Base-by-base conservation (phyloP, 2,113 vertebrate genomes). In the Perccottus glenii region DNA sequence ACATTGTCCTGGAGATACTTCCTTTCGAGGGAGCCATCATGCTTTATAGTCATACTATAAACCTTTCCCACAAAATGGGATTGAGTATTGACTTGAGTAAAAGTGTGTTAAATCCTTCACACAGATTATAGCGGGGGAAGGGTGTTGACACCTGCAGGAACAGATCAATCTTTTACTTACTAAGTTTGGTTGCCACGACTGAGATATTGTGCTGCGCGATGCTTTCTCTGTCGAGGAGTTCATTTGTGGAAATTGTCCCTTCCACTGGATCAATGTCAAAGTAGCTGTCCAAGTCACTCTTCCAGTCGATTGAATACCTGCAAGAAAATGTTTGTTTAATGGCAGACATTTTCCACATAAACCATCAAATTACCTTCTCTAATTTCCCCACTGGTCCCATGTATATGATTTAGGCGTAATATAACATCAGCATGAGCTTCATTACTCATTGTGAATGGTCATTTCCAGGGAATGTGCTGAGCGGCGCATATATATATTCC, bases 251-350 rank as follows among this genome's bases (percentile, higher is more conserved):
- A 75, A 99, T 94, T 3, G 97, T 99, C 77, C 98, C 98, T 85
- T 96, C 95, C 55, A 92, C 94, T 3, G 94, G 93, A 70, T 99
- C 96, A 69, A 99, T 94, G 85, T 94, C 94, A 64, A 99, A 99
- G 91, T 94, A 96, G 91, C 92, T 97, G 92, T 97, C 95, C 81
- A 93, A 74, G 86, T 97, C 95, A 55, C 90, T 98, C 91, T 94
- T 96, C 95, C 94, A 95, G 86, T 99, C 97, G 40, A 97, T 95
- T 88, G 96, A 96, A 82, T 99, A 99, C 90, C 98, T 99, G 87
- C 5, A 50, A 66, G 57, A 76, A 61, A 76, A 77, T 40, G 52
- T 79, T 65, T 49, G 70, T 82, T 85, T 81, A 88, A 76, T 50
- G 16, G 38, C 61, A 4, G 46, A 48, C 52, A 57, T 87, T 87